These are phyloP conservation scores for Escarpia spicata DNA, from an alignment of 2,888 invertebrate species.

Conservation along the genomic window DNA sequence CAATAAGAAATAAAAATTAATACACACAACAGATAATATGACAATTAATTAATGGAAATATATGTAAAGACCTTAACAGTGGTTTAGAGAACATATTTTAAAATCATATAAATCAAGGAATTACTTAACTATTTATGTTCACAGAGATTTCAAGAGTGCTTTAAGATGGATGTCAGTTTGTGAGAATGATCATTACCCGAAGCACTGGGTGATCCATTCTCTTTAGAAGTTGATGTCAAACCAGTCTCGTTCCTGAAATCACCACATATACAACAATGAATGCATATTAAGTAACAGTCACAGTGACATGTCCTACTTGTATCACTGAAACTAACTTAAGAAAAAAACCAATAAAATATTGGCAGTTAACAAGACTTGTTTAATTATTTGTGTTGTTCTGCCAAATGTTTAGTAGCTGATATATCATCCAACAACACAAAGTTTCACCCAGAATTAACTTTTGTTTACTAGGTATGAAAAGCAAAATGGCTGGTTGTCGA, in stretches of 20 bases:
- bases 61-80: not conserved
- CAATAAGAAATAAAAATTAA: not conserved
- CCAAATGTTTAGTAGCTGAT: not conserved
- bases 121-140: not conserved
- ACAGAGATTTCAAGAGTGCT: not conserved
- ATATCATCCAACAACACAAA: not conserved
- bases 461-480: not conserved
- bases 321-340: too few species aligned
- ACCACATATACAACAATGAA: too few species aligned
- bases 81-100: not conserved
- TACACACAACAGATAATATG: not conserved
- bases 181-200: not conserved
- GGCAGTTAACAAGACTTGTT: not conserved
- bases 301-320: too few species aligned
- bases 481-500: not conserved
- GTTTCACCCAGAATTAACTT: not conserved
- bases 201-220: not conserved
- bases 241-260: not conserved
- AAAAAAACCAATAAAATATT: not conserved
- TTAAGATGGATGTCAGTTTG: not conserved
- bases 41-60: not conserved
- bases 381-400: not conserved
- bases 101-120: not conserved
- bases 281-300: too few species aligned
- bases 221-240: not conserved